phyloP scores from a whole-genome alignment of 2,113 vertebrate genomes.

The Nanorana parkeri region DNA sequence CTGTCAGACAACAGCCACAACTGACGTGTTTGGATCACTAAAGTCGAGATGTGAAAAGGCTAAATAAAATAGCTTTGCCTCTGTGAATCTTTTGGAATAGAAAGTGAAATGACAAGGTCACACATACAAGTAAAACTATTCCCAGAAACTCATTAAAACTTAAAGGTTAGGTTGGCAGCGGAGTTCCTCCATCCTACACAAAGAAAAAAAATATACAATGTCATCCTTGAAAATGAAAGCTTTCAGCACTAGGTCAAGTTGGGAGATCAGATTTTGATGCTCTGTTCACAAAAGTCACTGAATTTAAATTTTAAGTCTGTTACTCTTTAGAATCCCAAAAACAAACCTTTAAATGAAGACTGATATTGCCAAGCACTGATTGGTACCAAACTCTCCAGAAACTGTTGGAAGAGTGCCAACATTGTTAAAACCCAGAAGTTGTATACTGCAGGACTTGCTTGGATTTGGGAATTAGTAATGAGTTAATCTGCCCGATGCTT shows the following conservation, averaged over 20 bases:
- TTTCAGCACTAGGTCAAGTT: not conserved
- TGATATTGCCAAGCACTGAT: no score
- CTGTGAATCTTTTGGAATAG: slow-evolving; percentile 40
- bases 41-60: slow-evolving; percentile 24
- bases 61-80: slow-evolving; percentile 37
- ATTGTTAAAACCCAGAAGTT: no score
- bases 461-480: no score
- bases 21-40: slow-evolving; percentile 7
- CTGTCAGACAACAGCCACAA: slow-evolving; percentile 25
- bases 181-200: slow-evolving; percentile 11
- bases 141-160: slow-evolving; percentile 52
- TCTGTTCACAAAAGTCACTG: no score
- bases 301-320: no score
- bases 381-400: no score
- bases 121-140: slow-evolving; percentile 42
- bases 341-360: no score
- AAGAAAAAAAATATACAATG: slow-evolving; percentile 23
- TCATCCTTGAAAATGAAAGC: slow-evolving; percentile 12
- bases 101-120: slow-evolving; percentile 57
- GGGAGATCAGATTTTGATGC: not conserved
- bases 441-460: no score
- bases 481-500: no score
- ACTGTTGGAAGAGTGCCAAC: no score
- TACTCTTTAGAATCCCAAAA: no score
- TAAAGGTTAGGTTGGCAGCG: slow-evolving; percentile 46